Conservation (phyloP, 2,888 invertebrate species). For the Microctonus aethiopoides region DNA sequence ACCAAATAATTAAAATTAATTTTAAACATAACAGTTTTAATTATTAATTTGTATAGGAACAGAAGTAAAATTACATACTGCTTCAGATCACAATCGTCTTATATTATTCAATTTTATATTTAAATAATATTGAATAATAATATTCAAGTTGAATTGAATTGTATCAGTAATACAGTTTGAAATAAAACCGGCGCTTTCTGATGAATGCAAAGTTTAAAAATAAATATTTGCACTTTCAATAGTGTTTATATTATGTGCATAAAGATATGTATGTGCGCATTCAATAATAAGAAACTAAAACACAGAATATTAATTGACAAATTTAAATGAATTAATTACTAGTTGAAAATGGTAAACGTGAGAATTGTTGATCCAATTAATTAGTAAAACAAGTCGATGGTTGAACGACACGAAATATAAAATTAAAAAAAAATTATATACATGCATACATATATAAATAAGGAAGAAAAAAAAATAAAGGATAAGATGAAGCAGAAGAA, state of each 20-base stretch:
- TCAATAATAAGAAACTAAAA: conserved; percentile 51
- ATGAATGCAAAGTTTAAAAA: not conserved
- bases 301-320: conserved; percentile 54
- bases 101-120: no score
- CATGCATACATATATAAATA: conserved; percentile 10
- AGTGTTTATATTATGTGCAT: not conserved
- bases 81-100: no score
- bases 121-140: not conserved
- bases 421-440: not conserved
- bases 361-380: conserved; percentile 53
- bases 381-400: conserved; percentile 46
- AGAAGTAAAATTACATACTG: no score
- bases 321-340: conserved; percentile 57
- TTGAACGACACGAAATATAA: conserved; percentile 10
- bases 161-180: no score
- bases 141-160: not conserved
- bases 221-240: not conserved
- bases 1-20: no score
- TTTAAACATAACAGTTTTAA: no score
- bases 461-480: conserved; percentile 19
- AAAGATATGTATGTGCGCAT: not conserved
- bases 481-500: conserved; percentile 29
- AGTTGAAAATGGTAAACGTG: conserved; percentile 25
- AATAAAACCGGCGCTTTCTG: not conserved
- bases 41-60: no score